Conservation (phyloP, 2,797 vertebrate genomes). For the Melanitta fusca region DNA sequence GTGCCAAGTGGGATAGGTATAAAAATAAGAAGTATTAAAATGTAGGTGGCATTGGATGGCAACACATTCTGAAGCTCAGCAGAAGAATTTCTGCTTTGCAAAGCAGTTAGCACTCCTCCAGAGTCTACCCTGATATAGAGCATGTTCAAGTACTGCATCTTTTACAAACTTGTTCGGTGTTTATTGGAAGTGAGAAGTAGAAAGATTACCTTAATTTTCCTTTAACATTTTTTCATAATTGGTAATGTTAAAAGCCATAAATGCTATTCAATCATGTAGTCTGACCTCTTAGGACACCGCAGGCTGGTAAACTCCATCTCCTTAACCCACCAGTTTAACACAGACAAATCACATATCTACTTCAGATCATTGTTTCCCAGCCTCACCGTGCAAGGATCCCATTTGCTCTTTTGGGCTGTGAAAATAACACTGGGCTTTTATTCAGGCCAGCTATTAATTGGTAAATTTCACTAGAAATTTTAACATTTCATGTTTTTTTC, state of each 20-base stretch:
- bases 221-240: background rate
- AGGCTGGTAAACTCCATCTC: background rate
- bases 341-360: background rate
- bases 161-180: background rate
- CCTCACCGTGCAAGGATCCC: accelerated
- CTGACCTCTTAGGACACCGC: background rate
- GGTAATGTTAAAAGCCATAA: background rate
- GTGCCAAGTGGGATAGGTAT: background rate
- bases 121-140: background rate
- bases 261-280: accelerated
- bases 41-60: background rate
- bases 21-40: background rate
- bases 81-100: background rate
- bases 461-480: background rate
- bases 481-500: background rate
- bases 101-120: background rate
- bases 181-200: background rate
- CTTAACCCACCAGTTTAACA: background rate
- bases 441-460: background rate
- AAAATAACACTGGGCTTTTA: background rate
- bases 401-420: background rate
- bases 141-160: background rate
- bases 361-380: background rate
- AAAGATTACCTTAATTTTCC: background rate
- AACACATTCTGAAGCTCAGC: background rate